phyloP scores from a whole-genome alignment of 1,140 invertebrate species.

The Asbolus verrucosus region DNA sequence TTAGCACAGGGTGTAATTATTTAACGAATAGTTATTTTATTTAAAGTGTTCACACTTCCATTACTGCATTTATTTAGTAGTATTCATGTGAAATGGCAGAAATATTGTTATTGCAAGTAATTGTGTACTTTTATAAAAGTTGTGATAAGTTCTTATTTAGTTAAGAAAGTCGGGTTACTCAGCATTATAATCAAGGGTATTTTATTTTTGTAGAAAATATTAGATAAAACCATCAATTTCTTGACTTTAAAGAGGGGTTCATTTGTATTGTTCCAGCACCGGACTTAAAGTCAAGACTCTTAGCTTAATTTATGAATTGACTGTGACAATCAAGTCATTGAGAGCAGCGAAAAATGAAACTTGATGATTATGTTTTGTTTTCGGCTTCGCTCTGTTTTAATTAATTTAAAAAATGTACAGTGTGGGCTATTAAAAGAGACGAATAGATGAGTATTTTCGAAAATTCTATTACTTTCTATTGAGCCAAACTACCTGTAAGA shows the following conservation, averaged over 20 bases:
- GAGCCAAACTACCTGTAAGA: constrained; percentile 31
- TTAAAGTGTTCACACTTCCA: neutral
- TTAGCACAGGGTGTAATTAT: constrained; percentile 4
- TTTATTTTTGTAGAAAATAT: too few relatives aligned
- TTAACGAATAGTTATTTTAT: too few relatives aligned
- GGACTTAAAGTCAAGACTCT: too few relatives aligned
- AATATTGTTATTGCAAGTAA: constrained; percentile 16
- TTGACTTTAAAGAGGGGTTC: too few relatives aligned
- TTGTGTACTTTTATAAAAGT: constrained; percentile 17
- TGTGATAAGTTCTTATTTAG: constrained; percentile 25
- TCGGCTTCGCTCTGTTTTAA: too few relatives aligned
- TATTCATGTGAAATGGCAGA: constrained; percentile 4
- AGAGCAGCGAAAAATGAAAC: too few relatives aligned
- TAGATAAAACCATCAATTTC: too few relatives aligned
- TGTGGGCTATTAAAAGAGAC: constrained; percentile 7
- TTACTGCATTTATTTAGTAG: constrained; percentile 22
- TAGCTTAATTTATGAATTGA: constrained; percentile 24
- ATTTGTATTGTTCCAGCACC: too few relatives aligned
- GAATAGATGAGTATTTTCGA: constrained; percentile 15
- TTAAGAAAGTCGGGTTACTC: neutral
- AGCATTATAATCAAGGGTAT: too few relatives aligned
- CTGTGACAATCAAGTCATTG: constrained; percentile 5
- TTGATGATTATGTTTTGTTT: too few relatives aligned
- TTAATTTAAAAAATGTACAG: constrained; percentile 6
- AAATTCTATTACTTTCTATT: neutral